phyloP scores from a whole-genome alignment of 1,140 invertebrate species.

The Oreohelix idahoensis region DNA sequence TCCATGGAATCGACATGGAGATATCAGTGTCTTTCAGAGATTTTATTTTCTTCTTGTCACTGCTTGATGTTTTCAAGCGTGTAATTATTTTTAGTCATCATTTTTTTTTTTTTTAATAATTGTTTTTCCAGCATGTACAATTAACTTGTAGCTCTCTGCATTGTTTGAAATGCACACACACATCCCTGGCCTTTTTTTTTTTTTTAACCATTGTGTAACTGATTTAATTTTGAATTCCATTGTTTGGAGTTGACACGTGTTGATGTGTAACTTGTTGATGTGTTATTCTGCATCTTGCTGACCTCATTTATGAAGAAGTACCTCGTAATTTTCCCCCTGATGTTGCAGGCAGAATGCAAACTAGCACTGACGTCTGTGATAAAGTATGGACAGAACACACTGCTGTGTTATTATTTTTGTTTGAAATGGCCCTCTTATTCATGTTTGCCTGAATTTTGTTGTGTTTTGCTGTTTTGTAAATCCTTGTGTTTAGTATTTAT shows the following conservation, averaged over 20 bases:
- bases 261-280: neutral
- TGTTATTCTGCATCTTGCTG: neutral
- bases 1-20: neutral
- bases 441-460: neutral
- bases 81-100: neutral
- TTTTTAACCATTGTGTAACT: neutral
- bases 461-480: neutral
- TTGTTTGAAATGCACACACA: too few relatives aligned
- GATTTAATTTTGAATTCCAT: neutral
- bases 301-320: conserved; percentile 5
- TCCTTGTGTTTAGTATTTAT: neutral
- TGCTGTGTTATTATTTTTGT: neutral
- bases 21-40: neutral
- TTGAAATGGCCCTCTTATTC: neutral
- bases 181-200: neutral
- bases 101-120: neutral
- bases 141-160: too few relatives aligned
- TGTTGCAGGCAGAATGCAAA: neutral
- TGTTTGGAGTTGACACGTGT: neutral
- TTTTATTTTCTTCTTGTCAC: neutral
- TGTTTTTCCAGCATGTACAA: too few relatives aligned
- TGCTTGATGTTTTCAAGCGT: neutral
- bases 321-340: neutral
- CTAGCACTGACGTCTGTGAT: neutral
- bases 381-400: neutral